A percentile compares a stretch with the other conserved stretches of the same genome.
Evolutionary conservation across 2,797 vertebrate genomes (phyloP).

Genomic region (Falco cherrug): DNA sequence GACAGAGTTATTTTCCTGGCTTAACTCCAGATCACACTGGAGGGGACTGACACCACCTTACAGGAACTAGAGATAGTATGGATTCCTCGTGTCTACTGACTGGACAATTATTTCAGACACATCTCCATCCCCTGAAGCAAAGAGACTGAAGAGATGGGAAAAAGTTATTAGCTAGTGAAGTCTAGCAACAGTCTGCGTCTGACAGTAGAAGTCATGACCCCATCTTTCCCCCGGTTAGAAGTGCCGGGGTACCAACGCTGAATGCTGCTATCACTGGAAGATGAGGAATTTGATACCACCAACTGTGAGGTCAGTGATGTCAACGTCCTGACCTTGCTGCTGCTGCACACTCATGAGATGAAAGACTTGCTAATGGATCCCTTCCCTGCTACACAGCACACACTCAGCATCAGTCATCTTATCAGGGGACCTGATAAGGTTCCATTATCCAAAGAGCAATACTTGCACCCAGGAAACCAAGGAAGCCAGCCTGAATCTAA

Average conservation of each 20-base stretch:
- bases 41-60: background rate
- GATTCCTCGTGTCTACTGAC: background rate
- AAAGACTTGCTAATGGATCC: background rate
- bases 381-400: background rate
- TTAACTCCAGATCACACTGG: background rate
- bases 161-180: background rate
- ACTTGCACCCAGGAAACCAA: background rate
- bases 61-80: background rate
- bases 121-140: background rate
- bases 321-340: background rate
- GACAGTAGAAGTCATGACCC: background rate
- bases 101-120: background rate
- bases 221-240: background rate
- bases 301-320: background rate
- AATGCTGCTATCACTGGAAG: background rate
- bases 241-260: background rate
- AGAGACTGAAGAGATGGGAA: background rate
- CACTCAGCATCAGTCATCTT: background rate
- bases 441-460: background rate
- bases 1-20: background rate
- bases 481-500: background rate
- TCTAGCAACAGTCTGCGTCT: background rate
- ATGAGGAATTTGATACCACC: background rate
- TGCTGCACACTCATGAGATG: background rate
- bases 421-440: background rate